Conservation (phyloP, 2,113 vertebrate genomes). For the Naja naja region DNA sequence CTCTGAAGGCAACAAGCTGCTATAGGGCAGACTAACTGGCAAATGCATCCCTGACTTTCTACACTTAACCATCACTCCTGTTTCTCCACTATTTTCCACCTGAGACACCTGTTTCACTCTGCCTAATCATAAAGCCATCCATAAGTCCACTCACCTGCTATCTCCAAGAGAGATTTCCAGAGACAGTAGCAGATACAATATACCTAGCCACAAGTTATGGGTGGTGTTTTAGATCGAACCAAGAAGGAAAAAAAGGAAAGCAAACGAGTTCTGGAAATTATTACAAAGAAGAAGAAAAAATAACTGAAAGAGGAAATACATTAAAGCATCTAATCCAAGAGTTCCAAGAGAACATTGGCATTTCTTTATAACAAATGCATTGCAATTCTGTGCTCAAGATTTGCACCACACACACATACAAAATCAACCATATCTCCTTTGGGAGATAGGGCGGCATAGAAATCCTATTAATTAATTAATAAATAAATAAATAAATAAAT, state of each 20-base stretch:
- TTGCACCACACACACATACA: neutral
- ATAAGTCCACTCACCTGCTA: neutral
- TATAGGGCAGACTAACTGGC: neutral
- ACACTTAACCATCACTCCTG: neutral
- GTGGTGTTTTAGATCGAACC: neutral
- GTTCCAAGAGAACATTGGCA: neutral
- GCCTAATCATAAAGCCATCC: neutral
- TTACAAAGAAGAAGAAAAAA: neutral
- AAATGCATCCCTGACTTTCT: neutral
- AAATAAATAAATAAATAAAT: too few species aligned
- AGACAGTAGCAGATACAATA: neutral
- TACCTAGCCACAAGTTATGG: neutral
- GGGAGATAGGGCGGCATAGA: too few species aligned
- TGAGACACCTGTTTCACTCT: neutral
- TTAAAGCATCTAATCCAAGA: neutral
- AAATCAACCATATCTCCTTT: too few species aligned
- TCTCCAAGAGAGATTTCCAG: neutral
- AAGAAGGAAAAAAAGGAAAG: neutral
- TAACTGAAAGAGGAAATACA: neutral
- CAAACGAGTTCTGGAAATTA: neutral
- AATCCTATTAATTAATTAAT: too few species aligned
- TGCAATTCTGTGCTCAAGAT: neutral
- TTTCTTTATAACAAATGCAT: neutral
- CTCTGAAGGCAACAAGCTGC: neutral
- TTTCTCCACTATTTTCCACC: neutral